phyloP scores from a whole-genome alignment of 2,113 vertebrate genomes.

The Indri indri region DNA sequence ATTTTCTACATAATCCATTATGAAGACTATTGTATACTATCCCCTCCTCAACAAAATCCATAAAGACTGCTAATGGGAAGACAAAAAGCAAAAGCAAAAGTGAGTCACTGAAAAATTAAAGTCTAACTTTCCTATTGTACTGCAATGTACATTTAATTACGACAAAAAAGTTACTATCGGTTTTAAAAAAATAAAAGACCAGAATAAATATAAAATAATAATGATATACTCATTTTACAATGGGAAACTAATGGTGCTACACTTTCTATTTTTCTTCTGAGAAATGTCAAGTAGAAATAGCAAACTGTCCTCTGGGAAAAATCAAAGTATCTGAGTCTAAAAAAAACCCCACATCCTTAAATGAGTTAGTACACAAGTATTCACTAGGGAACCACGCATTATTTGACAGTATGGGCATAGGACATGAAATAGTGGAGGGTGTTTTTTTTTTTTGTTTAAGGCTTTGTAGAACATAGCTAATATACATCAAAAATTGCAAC shows the following conservation, averaged over 20 bases:
- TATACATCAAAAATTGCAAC: slow-evolving; percentile 74
- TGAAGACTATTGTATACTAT: neutral
- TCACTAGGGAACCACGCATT: slow-evolving; percentile 73
- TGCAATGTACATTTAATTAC: slow-evolving; percentile 81
- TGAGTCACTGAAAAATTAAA: slow-evolving; percentile 72
- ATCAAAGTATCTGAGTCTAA: slow-evolving; percentile 80
- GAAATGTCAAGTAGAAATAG: slow-evolving; percentile 84
- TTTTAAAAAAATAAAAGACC: slow-evolving; percentile 78
- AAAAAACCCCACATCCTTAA: slow-evolving; percentile 78
- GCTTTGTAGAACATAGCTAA: slow-evolving; percentile 69
- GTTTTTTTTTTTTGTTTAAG: slow-evolving; percentile 47
- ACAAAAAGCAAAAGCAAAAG: neutral
- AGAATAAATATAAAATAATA: slow-evolving; percentile 85
- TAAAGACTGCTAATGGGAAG: neutral
- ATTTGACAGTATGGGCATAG: slow-evolving; percentile 41
- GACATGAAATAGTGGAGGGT: slow-evolving; percentile 70
- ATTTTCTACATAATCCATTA: slow-evolving; percentile 11
- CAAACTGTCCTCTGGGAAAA: slow-evolving; percentile 81
- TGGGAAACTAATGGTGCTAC: slow-evolving; percentile 81
- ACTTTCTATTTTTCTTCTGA: slow-evolving; percentile 82
- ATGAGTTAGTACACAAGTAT: slow-evolving; percentile 77
- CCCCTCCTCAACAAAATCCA: neutral
- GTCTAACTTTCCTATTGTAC: slow-evolving; percentile 78
- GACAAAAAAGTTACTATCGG: slow-evolving; percentile 81
- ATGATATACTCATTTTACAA: slow-evolving; percentile 83